phyloP scores from a whole-genome alignment of 2,113 vertebrate genomes.

The Sinocyclocheilus anshuiensis region DNA sequence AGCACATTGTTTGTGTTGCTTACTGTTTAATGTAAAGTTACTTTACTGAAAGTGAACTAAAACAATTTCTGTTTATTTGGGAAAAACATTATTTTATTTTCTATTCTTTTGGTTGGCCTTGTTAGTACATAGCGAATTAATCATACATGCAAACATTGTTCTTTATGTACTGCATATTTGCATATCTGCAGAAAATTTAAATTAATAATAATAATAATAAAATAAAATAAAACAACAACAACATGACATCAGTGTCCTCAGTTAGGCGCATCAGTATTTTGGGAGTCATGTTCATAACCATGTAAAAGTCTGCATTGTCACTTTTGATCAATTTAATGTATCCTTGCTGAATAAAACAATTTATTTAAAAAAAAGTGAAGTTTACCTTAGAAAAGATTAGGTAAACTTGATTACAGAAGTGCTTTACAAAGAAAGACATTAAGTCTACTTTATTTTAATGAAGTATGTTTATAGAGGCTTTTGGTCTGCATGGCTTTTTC shows the following conservation, averaged over 20 bases:
- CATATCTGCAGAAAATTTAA: not conserved
- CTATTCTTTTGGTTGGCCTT: not conserved
- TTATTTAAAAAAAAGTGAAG: no score
- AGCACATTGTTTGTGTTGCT: not conserved
- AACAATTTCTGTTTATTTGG: not conserved
- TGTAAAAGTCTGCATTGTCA: no score
- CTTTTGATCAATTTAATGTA: not conserved
- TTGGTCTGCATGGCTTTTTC: not conserved
- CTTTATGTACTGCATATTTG: not conserved
- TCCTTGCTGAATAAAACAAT: not conserved
- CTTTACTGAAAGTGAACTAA: slow-evolving; percentile 14
- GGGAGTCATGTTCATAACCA: not conserved
- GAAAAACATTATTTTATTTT: not conserved
- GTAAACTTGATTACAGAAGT: not conserved
- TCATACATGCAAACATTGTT: not conserved
- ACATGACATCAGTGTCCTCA: no score
- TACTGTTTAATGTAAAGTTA: slow-evolving; percentile 16
- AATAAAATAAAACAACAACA: no score
- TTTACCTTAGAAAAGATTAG: not conserved
- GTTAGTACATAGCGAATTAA: not conserved
- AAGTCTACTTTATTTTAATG: not conserved
- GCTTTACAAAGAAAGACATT: not conserved
- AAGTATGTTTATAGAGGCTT: not conserved
- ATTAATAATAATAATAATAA: no score
- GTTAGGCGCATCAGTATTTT: not conserved